Conservation (phyloP, 2,888 invertebrate genomes). For the Poecilobothrus nobilitatus region DNA sequence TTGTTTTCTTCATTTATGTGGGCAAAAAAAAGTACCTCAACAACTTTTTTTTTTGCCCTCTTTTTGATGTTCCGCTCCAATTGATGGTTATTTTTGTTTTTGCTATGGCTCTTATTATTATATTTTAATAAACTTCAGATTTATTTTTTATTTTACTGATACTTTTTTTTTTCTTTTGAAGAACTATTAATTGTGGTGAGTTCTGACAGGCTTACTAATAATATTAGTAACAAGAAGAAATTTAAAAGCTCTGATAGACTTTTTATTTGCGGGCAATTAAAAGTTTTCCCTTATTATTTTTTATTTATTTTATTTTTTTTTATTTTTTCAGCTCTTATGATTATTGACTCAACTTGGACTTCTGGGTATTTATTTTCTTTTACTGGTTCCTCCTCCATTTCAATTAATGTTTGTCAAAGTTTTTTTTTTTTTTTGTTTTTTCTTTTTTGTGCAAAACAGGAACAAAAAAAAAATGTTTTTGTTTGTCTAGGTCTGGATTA, state of each 20-base stretch:
- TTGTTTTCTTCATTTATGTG: too few relatives aligned
- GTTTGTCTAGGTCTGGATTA: too few relatives aligned
- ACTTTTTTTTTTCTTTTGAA: too few relatives aligned
- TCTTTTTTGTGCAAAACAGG: not conserved
- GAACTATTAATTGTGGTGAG: too few relatives aligned
- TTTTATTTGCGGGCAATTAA: conserved; percentile 1
- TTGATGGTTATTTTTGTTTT: not conserved
- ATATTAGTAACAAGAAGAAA: too few relatives aligned
- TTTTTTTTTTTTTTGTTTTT: not conserved
- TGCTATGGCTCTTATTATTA: too few relatives aligned
- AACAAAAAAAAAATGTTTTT: too few relatives aligned
- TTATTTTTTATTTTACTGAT: too few relatives aligned
- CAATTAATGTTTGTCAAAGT: not conserved
- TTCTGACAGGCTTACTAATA: too few relatives aligned
- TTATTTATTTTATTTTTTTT: not conserved
- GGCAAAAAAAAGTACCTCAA: too few relatives aligned
- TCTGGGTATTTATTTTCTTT: not conserved
- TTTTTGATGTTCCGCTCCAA: not conserved
- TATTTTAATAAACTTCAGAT: too few relatives aligned
- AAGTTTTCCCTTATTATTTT: not conserved
- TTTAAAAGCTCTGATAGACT: not conserved
- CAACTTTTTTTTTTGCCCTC: too few relatives aligned
- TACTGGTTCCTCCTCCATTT: not conserved
- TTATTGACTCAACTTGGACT: not conserved
- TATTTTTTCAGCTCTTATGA: not conserved